phyloP scores from a whole-genome alignment of 2,113 vertebrate genomes.

The Calonectris borealis region DNA sequence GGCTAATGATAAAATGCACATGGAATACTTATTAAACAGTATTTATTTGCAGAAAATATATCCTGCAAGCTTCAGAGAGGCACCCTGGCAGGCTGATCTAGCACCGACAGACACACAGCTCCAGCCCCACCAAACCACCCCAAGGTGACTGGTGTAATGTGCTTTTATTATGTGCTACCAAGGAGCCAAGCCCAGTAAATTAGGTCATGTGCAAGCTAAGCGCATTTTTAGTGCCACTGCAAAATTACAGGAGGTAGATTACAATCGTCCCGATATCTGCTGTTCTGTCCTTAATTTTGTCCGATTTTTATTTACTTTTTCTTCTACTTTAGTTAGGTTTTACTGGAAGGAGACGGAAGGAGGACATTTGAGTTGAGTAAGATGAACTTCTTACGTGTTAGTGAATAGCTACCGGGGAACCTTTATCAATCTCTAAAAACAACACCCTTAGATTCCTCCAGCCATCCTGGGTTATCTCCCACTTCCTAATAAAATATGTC shows the following conservation, averaged over 20 bases:
- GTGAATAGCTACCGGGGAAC: not conserved
- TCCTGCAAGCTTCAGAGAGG: not conserved
- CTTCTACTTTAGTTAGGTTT: not conserved
- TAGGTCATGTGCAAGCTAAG: not conserved
- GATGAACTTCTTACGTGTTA: not conserved
- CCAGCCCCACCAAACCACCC: not conserved
- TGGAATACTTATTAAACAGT: constrained; percentile 17
- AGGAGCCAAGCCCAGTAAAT: not conserved
- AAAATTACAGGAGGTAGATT: not conserved
- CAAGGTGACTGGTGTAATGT: not conserved
- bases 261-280: not conserved
- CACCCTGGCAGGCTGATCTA: not conserved
- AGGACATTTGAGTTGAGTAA: not conserved
- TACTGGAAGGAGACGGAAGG: not conserved
- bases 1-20: constrained; percentile 21
- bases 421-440: not conserved
- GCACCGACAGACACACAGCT: not conserved
- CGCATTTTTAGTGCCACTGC: not conserved
- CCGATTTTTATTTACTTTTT: not conserved
- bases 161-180: not conserved
- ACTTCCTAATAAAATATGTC: not conserved
- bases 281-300: not conserved
- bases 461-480: not conserved
- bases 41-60: constrained; percentile 37
- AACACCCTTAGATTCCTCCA: not conserved